These are phyloP conservation scores for Girardia tigrina DNA, from an alignment of 2,888 invertebrate genomes.

Conservation along the genomic window DNA sequence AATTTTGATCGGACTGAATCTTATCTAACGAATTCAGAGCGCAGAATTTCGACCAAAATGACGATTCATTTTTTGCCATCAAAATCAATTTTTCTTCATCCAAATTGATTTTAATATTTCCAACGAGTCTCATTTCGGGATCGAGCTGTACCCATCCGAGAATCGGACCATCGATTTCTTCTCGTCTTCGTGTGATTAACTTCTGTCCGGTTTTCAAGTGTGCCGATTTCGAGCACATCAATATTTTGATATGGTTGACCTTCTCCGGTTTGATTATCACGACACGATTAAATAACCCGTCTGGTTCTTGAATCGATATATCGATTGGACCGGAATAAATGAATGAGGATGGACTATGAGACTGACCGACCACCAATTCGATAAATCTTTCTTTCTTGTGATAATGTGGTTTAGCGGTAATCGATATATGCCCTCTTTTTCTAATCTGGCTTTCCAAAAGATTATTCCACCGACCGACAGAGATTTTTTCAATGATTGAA, in stretches of 20 bases:
- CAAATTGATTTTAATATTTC: neutral
- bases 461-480: neutral
- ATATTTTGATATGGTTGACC: neutral
- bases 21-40: neutral
- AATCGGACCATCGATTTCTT: neutral
- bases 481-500: neutral
- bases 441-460: neutral
- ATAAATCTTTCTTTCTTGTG: neutral
- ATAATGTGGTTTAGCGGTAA: neutral
- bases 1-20: neutral
- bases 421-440: neutral
- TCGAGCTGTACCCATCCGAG: neutral
- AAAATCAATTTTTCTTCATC: neutral
- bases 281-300: neutral
- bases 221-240: neutral
- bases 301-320: neutral
- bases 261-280: neutral
- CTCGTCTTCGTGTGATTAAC: neutral
- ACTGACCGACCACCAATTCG: neutral
- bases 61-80: neutral
- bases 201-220: conserved; percentile 6
- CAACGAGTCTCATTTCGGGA: neutral
- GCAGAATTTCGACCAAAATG: neutral
- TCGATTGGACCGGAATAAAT: neutral
- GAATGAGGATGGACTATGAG: neutral